Evolutionary conservation across 2,797 vertebrate species (phyloP), one percentile per base, ranked within the genome.

Genomic region (Sebastes oblongus): DNA sequence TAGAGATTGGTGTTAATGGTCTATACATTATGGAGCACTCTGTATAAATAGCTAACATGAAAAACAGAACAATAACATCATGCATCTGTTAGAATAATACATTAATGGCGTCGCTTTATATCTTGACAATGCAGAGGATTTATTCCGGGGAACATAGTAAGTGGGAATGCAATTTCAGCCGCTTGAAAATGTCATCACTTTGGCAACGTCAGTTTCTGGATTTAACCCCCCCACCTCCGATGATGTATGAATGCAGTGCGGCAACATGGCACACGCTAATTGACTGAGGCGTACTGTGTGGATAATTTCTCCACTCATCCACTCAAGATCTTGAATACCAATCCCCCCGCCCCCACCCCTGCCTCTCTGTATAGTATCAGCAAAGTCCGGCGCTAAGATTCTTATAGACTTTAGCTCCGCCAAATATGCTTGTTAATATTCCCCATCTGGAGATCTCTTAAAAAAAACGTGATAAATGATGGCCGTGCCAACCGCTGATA

Each of bases 341-440:
- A 77, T 86, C 69, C 18, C 65, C 24, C 29, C 22, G 22, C 27
- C 24, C 29, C 1, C 13, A 24, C 6, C 14, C 66, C 25, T 6
- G 14, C 73, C 46, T 77, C 72, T 42, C 78, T 7, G n/a, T 71
- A 56, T 77, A 61, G 68, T 70, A 76, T 88, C 82, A 85, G 77
- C 82, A 71, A 82, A 86, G 80, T 82, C 46, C 10, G 24, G 22
- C n/a, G 20, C 55, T 85, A 77, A 86, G 84, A 88, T 90, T 88
- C 77, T 86, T 91, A 88, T 73, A 89, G 84, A 90, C 86, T 91
- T 86, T 69, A 88, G 88, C 77, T 29, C 74, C 32, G 58, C 84
- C 88, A 86, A 89, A 89, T 91, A 81, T 84, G 78, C 87, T 91
- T 86, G 85, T 93, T 94, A 93, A 95, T 94, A 95, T 93, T 88